Evolutionary conservation across 2,113 vertebrate genomes (phyloP).

Genomic region (Philantomba maxwellii): DNA sequence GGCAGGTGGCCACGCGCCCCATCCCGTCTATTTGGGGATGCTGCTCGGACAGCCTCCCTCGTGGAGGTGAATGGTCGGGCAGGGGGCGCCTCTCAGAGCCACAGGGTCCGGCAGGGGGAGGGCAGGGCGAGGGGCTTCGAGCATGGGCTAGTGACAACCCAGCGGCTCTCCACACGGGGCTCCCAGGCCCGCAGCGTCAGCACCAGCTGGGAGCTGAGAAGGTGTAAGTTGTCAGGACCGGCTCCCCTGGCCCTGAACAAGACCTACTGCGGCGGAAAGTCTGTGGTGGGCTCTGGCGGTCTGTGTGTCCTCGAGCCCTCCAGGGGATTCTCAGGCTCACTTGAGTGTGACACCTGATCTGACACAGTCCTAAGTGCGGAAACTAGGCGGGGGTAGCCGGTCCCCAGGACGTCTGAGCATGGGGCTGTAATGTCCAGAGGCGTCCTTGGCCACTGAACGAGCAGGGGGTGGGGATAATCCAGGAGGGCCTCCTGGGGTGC

Average conservation of each 20-base stretch:
- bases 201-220: neutral
- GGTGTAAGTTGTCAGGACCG: accelerated
- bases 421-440: neutral
- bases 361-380: neutral
- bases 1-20: neutral
- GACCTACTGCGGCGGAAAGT: neutral
- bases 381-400: neutral
- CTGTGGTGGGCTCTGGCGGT: neutral
- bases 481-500: neutral
- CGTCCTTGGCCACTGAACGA: too few relatives aligned
- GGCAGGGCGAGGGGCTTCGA: neutral
- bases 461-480: neutral
- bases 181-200: neutral
- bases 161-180: neutral
- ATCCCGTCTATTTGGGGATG: neutral
- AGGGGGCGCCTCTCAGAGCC: neutral
- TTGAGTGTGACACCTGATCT: neutral
- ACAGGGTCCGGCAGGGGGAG: neutral
- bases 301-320: neutral
- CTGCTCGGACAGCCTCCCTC: neutral
- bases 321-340: accelerated
- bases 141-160: neutral
- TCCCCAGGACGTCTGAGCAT: neutral
- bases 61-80: accelerated
- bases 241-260: accelerated